A percentile compares a stretch with the other conserved stretches of the same genome.
These are phyloP conservation scores for Steinernema hermaphroditum DNA, from an alignment of 2,888 invertebrate genomes.

Conservation along the genomic window DNA sequence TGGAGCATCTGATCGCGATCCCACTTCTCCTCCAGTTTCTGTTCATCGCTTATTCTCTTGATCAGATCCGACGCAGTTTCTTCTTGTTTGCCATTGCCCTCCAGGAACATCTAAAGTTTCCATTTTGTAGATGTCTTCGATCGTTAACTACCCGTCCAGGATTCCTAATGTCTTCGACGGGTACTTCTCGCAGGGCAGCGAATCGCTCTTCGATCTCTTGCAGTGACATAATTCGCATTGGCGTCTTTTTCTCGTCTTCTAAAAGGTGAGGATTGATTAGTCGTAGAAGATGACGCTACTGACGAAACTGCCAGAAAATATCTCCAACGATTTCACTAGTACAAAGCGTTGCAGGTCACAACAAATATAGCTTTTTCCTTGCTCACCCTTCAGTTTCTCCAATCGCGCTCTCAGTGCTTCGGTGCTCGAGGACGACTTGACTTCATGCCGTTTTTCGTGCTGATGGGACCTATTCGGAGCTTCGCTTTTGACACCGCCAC, in stretches of 20 bases:
- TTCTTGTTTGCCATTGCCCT: neutral
- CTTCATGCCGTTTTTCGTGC: neutral
- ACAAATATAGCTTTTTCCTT: no score
- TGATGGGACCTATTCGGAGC: neutral
- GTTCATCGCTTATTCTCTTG: neutral
- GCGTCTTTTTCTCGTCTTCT: neutral
- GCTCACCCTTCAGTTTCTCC: conserved; percentile 9
- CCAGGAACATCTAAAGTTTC: neutral
- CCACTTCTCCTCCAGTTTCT: conserved; percentile 6
- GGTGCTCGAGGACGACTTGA: neutral
- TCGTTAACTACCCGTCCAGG: neutral
- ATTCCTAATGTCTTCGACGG: neutral
- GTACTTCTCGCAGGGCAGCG: neutral
- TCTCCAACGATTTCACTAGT: no score
- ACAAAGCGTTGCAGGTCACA: no score
- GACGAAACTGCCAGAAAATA: no score
- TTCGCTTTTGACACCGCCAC: neutral
- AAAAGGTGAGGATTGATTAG: neutral
- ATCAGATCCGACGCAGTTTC: neutral
- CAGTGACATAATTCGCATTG: neutral
- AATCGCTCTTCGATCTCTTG: conserved; percentile 6
- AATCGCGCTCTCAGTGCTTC: neutral
- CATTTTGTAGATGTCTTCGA: neutral
- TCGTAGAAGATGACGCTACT: no score
- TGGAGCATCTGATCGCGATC: neutral